These are phyloP conservation scores for Neosilurus mollespiculum DNA, from an alignment of 2,797 vertebrate genomes.

Conservation along the genomic window DNA sequence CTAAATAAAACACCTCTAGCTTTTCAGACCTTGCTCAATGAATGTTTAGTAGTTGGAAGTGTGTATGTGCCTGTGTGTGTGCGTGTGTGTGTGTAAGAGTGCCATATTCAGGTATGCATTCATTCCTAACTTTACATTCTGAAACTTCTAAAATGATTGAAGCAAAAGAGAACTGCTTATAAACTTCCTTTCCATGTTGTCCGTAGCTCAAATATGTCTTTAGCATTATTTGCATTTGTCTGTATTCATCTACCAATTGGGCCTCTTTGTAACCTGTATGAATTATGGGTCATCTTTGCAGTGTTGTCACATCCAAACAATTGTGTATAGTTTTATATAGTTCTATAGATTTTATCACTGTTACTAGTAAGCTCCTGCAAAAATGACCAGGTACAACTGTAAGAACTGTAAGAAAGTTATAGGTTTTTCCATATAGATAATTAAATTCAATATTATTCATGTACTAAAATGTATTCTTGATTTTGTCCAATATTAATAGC, in stretches of 20 bases:
- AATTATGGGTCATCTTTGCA: neutral
- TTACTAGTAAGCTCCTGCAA: neutral
- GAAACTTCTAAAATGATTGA: neutral
- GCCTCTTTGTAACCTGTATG: too few relatives aligned
- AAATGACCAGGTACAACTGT: neutral
- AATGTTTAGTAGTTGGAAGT: slow-evolving; percentile 17
- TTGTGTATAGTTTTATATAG: neutral
- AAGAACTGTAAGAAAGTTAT: too few relatives aligned
- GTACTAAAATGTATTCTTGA: neutral
- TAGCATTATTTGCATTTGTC: neutral
- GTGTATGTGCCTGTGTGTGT: neutral
- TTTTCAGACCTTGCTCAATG: slow-evolving; percentile 28
- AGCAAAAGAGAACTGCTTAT: neutral
- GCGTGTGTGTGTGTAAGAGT: neutral
- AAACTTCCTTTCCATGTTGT: neutral
- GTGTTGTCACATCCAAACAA: neutral
- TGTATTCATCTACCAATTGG: neutral
- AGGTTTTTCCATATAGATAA: neutral
- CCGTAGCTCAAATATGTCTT: neutral
- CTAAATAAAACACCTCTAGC: slow-evolving; percentile 37
- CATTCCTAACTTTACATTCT: neutral
- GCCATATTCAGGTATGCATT: slow-evolving; percentile 19
- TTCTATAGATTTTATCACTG: neutral
- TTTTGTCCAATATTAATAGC: neutral
- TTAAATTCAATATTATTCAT: neutral